phyloP scores from a whole-genome alignment of 2,113 vertebrate genomes.

The Nibea albiflora region DNA sequence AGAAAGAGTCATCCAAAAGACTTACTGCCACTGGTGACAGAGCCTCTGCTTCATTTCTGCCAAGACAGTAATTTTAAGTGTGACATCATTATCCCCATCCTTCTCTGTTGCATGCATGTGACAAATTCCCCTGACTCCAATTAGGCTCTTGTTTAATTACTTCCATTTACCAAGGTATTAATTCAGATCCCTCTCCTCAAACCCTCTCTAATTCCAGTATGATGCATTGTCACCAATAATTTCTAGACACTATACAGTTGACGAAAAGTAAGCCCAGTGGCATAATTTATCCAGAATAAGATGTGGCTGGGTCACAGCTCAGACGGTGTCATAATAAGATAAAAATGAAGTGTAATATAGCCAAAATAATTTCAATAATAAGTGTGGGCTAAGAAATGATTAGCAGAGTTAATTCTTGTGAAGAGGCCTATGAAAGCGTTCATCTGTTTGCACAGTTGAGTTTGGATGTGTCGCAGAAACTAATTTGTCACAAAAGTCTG shows the following conservation, averaged over 20 bases:
- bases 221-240: slow-evolving; percentile 61
- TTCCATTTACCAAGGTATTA: slow-evolving; percentile 76
- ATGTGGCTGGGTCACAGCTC: background rate
- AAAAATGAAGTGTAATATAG: background rate
- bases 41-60: slow-evolving; percentile 35
- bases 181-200: slow-evolving; percentile 68
- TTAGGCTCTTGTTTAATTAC: slow-evolving; percentile 77
- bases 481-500: background rate
- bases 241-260: slow-evolving; percentile 20
- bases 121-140: slow-evolving; percentile 74
- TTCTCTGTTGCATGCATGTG: slow-evolving; percentile 56
- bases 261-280: slow-evolving; percentile 1
- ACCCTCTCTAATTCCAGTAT: slow-evolving; percentile 63
- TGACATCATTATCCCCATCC: slow-evolving; percentile 67
- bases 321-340: slow-evolving; percentile 2
- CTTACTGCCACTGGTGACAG: slow-evolving; percentile 52
- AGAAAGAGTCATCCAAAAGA: slow-evolving; percentile 52
- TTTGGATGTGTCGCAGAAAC: background rate
- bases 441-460: background rate
- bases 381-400: background rate
- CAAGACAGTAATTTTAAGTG: slow-evolving; percentile 58
- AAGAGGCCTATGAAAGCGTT: background rate
- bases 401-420: background rate
- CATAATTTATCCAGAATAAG: slow-evolving; percentile 1
- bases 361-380: background rate